Evolutionary conservation across 2,888 invertebrate genomes (phyloP).

Genomic region (Fragum sueziense): DNA sequence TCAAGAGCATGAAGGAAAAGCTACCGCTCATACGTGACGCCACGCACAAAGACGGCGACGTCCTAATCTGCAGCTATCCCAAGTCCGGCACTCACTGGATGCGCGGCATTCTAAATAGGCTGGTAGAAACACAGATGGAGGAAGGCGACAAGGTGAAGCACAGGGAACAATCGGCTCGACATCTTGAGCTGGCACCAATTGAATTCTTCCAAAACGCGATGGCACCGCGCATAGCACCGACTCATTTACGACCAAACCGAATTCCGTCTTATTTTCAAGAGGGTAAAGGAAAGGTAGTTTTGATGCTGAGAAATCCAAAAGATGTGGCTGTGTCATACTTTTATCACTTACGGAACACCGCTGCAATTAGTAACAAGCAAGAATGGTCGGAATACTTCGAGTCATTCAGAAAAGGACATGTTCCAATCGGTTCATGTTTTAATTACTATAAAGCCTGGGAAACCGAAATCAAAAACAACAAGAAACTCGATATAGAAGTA

Average conservation of each 20-base stretch:
- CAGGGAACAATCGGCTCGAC: background rate
- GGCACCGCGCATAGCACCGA: background rate
- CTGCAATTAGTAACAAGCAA: background rate
- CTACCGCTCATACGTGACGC: background rate
- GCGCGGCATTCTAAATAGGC: background rate
- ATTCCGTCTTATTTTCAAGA: background rate
- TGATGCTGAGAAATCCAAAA: conserved; percentile 9
- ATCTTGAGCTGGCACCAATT: background rate
- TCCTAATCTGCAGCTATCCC: conserved; percentile 10
- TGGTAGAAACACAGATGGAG: background rate
- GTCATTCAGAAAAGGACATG: background rate
- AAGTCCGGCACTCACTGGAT: conserved; percentile 16
- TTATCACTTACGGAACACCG: background rate
- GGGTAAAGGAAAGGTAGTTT: conserved; percentile 3
- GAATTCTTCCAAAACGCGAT: conserved; percentile 1
- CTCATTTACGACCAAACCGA: conserved; percentile 9
- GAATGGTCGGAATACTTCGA: conserved; percentile 11
- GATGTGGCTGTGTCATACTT: conserved; percentile 12
- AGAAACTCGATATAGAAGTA: background rate
- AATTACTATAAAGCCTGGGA: conserved; percentile 9
- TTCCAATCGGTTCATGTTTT: background rate
- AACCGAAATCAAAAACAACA: background rate
- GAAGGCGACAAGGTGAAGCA: background rate
- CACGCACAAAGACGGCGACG: background rate
- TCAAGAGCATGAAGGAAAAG: background rate